Percentiles rank a stretch among this genome's conserved stretches.
Conservation (phyloP, 1,140 invertebrate species). For the Pseudoatta argentina region DNA sequence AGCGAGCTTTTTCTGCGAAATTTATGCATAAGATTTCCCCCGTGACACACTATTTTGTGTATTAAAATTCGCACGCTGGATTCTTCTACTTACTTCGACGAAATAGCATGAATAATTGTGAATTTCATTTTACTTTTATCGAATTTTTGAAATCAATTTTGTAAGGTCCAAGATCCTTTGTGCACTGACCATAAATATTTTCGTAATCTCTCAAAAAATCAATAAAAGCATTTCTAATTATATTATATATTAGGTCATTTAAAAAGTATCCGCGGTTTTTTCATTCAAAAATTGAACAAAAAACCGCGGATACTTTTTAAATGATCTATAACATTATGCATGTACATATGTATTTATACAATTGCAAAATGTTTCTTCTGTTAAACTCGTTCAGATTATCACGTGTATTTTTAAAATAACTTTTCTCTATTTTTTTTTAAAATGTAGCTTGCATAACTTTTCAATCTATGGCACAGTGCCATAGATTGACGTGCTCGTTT, state of each 20-base stretch:
- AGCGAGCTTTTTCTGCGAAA: background rate
- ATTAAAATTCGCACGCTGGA: conserved; percentile 16
- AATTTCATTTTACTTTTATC: conserved; percentile 15
- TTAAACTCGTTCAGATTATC: background rate
- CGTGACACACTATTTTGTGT: conserved; percentile 13
- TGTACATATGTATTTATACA: background rate
- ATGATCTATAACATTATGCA: too few relatives aligned
- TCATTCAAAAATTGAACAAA: too few relatives aligned
- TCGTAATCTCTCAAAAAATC: background rate
- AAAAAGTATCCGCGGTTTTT: too few relatives aligned
- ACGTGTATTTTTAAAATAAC: background rate
- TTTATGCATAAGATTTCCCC: conserved; percentile 30
- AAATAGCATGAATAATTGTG: background rate
- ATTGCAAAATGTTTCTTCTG: background rate
- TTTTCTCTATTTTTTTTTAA: background rate
- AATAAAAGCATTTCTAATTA: background rate
- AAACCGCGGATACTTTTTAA: too few relatives aligned
- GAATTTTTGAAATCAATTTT: conserved; percentile 15
- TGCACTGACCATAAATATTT: background rate
- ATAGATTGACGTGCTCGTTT: background rate
- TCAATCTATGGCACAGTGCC: background rate
- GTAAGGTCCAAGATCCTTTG: background rate
- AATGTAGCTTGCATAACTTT: conserved; percentile 11
- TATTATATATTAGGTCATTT: background rate
- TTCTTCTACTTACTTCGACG: conserved; percentile 1